Evolutionary conservation across 2,888 invertebrate genomes (phyloP).

Genomic region (Iphiclides podalirius): DNA sequence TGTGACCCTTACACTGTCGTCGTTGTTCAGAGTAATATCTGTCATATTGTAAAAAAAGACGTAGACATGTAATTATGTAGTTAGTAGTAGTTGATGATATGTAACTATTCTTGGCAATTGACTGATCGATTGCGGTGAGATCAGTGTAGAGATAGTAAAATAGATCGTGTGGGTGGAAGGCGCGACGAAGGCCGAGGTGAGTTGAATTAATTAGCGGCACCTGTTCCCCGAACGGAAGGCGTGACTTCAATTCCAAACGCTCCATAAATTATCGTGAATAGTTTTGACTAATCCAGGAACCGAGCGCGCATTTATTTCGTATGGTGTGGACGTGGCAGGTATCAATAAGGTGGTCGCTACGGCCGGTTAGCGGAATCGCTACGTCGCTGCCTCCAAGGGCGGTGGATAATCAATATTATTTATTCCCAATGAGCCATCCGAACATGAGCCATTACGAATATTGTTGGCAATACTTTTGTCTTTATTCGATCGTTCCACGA

Average conservation of each 20-base stretch:
- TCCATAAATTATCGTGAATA: conserved; percentile 9
- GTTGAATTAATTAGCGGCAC: conserved; percentile 20
- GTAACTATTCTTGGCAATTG: conserved; percentile 8
- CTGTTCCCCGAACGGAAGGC: conserved; percentile 22
- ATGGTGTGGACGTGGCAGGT: neutral
- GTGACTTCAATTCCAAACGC: conserved; percentile 23
- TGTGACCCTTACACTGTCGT: too few relatives aligned
- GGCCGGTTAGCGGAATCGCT: neutral
- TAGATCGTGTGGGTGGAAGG: neutral
- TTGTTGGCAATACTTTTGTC: too few relatives aligned
- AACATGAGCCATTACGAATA: too few relatives aligned
- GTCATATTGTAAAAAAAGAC: too few relatives aligned
- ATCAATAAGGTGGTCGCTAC: neutral
- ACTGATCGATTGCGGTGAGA: neutral
- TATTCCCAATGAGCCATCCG: too few relatives aligned
- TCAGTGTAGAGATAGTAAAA: conserved; percentile 1
- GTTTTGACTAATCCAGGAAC: conserved; percentile 14
- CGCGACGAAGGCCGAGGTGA: neutral
- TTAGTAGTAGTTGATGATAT: too few relatives aligned
- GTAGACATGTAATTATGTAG: too few relatives aligned
- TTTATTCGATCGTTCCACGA: too few relatives aligned
- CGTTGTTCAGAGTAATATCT: too few relatives aligned
- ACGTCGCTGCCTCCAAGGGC: neutral
- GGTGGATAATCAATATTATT: too few relatives aligned
- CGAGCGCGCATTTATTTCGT: conserved; percentile 1